phyloP scores from a whole-genome alignment of 1,140 invertebrate genomes.

The Thalassaphorura encarpata region DNA sequence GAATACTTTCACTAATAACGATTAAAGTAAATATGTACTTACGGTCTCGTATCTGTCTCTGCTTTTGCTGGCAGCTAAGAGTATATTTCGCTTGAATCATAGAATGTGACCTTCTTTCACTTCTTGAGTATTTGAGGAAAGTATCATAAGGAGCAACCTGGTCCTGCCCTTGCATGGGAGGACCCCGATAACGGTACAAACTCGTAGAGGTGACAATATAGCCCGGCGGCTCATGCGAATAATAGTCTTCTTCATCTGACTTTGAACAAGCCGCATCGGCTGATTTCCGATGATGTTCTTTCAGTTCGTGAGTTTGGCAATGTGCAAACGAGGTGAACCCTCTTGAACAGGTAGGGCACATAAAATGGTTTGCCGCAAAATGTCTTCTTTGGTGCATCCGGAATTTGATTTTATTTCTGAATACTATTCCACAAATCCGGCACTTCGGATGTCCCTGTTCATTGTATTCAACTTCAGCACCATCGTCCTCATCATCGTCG shows the following conservation, averaged over 20 bases:
- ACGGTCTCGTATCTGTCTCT: too few relatives aligned
- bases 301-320: conserved; percentile 4
- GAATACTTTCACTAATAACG: background rate
- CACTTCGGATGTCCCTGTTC: conserved; percentile 1
- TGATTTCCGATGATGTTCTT: background rate
- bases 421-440: background rate
- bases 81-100: background rate
- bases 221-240: background rate
- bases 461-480: background rate
- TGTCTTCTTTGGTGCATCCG: conserved; percentile 5
- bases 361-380: conserved; percentile 6
- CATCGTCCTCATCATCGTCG: background rate
- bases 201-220: background rate
- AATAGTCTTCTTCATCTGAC: background rate
- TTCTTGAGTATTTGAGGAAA: conserved; percentile 2
- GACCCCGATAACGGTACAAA: background rate
- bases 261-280: background rate
- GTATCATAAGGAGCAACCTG: conserved; percentile 2
- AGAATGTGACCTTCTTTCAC: conserved; percentile 5
- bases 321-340: background rate
- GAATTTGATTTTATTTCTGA: conserved; percentile 7
- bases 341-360: conserved; percentile 11
- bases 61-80: background rate
- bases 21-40: background rate
- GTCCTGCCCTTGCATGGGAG: background rate